phyloP scores from a whole-genome alignment of 92 coral and sea anemone genomes.

The Palythoa caribaeorum region DNA sequence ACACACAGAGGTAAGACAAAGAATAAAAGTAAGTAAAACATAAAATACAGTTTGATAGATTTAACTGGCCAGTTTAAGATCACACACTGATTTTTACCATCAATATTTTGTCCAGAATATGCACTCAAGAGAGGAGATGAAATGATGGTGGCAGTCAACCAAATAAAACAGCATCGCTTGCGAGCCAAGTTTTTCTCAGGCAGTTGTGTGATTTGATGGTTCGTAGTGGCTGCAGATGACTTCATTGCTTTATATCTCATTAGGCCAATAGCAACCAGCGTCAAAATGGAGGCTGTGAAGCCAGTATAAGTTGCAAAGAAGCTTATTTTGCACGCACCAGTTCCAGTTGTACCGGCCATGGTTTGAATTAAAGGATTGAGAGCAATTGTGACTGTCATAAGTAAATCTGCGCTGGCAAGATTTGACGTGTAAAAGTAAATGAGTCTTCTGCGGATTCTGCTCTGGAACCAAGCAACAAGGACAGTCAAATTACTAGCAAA shows the following conservation, averaged over 20 bases:
- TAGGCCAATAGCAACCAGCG: background rate
- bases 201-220: background rate
- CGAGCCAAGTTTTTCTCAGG: background rate
- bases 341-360: background rate
- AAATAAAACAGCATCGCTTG: background rate
- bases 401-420: background rate
- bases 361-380: background rate
- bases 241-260: background rate
- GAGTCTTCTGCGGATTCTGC: background rate
- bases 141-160: background rate
- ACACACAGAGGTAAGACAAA: background rate
- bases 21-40: background rate
- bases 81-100: background rate
- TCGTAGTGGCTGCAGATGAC: background rate
- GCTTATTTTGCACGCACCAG: background rate
- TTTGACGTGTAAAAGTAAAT: background rate
- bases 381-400: background rate
- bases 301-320: background rate
- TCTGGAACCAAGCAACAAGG: background rate
- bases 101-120: background rate
- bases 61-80: background rate
- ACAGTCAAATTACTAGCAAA: background rate
- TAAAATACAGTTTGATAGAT: background rate
- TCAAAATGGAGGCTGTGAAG: background rate
- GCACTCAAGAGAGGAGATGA: slow-evolving; percentile 18